Evolutionary conservation across 1,140 invertebrate species (phyloP), one percentile per base, ranked within the genome.

Genomic region (Drosophila hydei): DNA sequence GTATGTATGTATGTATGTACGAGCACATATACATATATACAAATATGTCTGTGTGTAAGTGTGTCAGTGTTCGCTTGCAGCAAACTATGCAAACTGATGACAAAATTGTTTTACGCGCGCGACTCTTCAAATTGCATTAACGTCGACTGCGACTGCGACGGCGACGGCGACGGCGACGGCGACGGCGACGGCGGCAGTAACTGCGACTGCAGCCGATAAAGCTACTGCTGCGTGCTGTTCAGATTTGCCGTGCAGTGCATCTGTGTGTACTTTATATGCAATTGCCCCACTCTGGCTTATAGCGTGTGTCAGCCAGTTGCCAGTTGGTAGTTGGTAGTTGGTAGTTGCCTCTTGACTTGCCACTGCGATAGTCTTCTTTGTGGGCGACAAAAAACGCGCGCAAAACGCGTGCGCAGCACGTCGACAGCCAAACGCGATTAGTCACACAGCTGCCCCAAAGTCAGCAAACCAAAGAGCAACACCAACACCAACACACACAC

Each of bases 81-180:
- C 38, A 40, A n/a, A 40, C 16, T 19, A 47, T 69, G 48, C 58
- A 52, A 63, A 59, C 61, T 85, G 73, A 77, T 85, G 81, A 85
- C 74, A 80, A 87, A 85, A 85, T 85, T 84, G 79, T 75, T 65
- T 70, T 64, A 81, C 43, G 43, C 62, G 36, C 56, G 21, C 30
- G 47, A 59, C 52, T 51, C 42, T 58, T 48, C 63, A 74, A 72
- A 47, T 62, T 73, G 71, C 65, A 72, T 65, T 58, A 52, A 52
- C 19, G 47, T 55, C 19, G 45, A 50, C 27, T n/a, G 30, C 40
- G 51, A 56, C 61, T 23, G n/a, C 40, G 47, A 38, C 38, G 3
- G 0, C 18, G 16, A 9, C 51, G 1, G 2, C 45, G 25, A 2
- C 64, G n/a, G 2, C 64, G 21, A 19, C 56, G 6, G 11, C 43